Percentiles rank a stretch among this genome's conserved stretches.
phyloP scores from a whole-genome alignment of 2,797 vertebrate species.

The Lerista edwardsae region DNA sequence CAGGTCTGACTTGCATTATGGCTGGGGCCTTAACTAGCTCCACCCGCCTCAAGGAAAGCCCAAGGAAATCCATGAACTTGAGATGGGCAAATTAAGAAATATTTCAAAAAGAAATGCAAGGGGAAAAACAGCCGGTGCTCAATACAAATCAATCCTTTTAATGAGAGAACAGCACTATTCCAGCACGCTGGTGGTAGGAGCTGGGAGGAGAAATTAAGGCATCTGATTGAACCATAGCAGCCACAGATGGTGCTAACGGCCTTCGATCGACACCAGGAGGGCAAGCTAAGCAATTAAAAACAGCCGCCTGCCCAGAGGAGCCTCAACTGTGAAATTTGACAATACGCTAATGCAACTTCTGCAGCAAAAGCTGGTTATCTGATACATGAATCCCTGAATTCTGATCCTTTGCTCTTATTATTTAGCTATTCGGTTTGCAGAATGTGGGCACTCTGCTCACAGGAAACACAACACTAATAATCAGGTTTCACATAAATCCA shows the following conservation, averaged over 20 bases:
- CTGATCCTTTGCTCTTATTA: not conserved
- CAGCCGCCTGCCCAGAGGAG: not conserved
- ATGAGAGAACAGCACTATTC: not conserved
- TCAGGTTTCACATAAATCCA: too few species aligned
- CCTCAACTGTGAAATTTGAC: not conserved
- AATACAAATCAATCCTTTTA: not conserved
- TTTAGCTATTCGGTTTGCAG: not conserved
- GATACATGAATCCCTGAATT: not conserved
- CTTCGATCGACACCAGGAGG: not conserved
- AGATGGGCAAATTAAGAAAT: not conserved
- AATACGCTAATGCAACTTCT: not conserved
- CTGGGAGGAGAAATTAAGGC: not conserved
- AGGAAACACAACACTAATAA: too few species aligned
- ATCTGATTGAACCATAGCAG: not conserved
- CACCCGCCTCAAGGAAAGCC: not conserved
- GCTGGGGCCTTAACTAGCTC: too few species aligned
- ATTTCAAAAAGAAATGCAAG: not conserved
- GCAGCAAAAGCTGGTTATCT: not conserved
- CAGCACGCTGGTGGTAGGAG: not conserved
- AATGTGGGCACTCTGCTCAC: not conserved
- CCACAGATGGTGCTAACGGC: not conserved
- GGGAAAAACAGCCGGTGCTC: not conserved
- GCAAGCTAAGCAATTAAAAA: not conserved
- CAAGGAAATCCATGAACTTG: not conserved
- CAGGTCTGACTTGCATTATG: too few species aligned